Percentiles rank a stretch among this genome's conserved stretches.
Conservation (phyloP, 2,888 invertebrate genomes). For the Crematogaster levior region DNA sequence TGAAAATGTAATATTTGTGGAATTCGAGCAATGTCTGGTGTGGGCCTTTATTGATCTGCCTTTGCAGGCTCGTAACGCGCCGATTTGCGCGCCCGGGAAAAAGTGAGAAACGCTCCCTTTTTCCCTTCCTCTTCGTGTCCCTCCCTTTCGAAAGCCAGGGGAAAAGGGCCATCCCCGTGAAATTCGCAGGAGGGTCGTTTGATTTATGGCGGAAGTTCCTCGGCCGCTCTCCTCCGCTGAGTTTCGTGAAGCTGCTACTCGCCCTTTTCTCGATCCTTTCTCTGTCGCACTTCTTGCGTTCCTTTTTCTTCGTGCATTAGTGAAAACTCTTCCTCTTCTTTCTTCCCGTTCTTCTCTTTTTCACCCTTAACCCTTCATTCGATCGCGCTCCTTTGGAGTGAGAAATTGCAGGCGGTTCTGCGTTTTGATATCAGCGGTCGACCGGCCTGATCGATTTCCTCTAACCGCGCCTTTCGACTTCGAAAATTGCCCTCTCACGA, state of each 20-base stretch:
- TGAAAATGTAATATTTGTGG: conserved; percentile 56
- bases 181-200: conserved; percentile 78
- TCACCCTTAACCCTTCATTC: conserved; percentile 49
- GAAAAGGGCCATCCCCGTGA: conserved; percentile 56
- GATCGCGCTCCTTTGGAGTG: conserved; percentile 8
- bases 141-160: conserved; percentile 22
- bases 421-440: conserved; percentile 38
- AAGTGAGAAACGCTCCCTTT: conserved; percentile 57
- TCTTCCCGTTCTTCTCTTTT: background rate
- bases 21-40: conserved; percentile 60
- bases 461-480: conserved; percentile 16
- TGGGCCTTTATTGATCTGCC: conserved; percentile 68
- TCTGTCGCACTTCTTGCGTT: conserved; percentile 33
- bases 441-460: conserved; percentile 30
- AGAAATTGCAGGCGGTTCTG: conserved; percentile 33
- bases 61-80: conserved; percentile 55
- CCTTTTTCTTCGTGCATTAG: conserved; percentile 26
- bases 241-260: conserved; percentile 52
- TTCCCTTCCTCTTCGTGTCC: background rate
- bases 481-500: conserved; percentile 25
- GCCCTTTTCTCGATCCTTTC: conserved; percentile 43
- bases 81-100: conserved; percentile 66
- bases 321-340: background rate
- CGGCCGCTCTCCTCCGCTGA: conserved; percentile 39
- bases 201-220: conserved; percentile 74